Evolutionary conservation across 30 jellyfish, hydroid and myxozoan genomes (phyloP).

Genomic region (Mastigias papua): DNA sequence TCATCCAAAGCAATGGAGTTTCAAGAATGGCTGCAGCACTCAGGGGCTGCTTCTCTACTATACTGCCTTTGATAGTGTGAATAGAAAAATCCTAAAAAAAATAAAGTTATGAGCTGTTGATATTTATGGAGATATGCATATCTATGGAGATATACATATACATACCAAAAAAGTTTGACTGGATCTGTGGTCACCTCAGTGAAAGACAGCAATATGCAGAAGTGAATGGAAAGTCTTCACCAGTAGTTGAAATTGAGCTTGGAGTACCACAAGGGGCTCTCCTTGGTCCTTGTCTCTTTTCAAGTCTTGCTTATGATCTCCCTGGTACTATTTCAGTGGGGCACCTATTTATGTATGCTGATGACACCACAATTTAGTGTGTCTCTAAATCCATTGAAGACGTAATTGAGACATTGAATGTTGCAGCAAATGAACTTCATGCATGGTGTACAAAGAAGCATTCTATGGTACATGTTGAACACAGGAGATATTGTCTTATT

Average conservation of each 20-base stretch:
- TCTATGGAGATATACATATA: not conserved
- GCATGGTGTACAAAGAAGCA: conserved; percentile 49
- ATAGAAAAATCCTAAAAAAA: too few species aligned
- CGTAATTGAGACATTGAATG: conserved; percentile 26
- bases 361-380: conserved; percentile 15
- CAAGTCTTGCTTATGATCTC: conserved; percentile 33
- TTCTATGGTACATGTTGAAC: conserved; percentile 10
- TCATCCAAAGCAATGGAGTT: too few species aligned
- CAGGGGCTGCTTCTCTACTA: too few species aligned
- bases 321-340: conserved; percentile 29
- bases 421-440: conserved; percentile 33
- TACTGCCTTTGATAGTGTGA: too few species aligned
- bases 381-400: conserved; percentile 4
- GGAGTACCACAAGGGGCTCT: conserved; percentile 63
- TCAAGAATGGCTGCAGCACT: too few species aligned
- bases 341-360: conserved; percentile 44
- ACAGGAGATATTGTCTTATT: conserved; percentile 35
- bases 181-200: conserved; percentile 9
- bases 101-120: not conserved
- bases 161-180: not conserved
- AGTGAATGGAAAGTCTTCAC: conserved; percentile 36
- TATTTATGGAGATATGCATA: not conserved
- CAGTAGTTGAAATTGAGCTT: conserved; percentile 17
- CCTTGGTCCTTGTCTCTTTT: conserved; percentile 25
- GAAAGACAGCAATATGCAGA: conserved; percentile 37